Conservation (phyloP, 2,113 vertebrate genomes). For the Urocitellus parryii region DNA sequence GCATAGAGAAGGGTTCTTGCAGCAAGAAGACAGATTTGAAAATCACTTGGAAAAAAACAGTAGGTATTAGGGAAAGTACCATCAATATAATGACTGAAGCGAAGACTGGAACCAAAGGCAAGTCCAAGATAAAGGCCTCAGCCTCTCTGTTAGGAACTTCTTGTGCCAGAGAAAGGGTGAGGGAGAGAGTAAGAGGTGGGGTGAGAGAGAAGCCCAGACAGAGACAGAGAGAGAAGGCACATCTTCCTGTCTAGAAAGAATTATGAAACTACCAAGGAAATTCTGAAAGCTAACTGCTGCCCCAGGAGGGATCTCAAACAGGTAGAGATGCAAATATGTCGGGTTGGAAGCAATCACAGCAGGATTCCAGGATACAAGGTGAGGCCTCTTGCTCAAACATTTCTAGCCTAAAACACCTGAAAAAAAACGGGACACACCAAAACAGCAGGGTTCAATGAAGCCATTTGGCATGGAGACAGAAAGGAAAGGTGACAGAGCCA, state of each 20-base stretch:
- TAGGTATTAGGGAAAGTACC: not conserved
- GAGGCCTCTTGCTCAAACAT: not conserved
- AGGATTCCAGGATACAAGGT: not conserved
- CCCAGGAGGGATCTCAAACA: not conserved
- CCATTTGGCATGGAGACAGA: not conserved
- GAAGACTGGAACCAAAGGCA: not conserved
- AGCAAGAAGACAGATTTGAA: not conserved
- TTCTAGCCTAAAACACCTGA: not conserved
- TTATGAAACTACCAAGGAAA: not conserved
- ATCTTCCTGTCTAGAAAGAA: not conserved
- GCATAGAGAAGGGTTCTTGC: not conserved
- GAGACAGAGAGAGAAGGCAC: not conserved
- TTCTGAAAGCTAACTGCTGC: not conserved
- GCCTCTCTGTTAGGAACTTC: not conserved
- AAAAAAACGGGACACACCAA: not conserved
- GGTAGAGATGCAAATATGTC: not conserved
- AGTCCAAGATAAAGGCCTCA: not conserved
- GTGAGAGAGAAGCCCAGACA: no score
- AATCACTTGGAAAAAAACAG: not conserved
- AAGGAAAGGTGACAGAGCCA: not conserved
- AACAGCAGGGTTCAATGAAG: not conserved
- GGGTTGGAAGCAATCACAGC: not conserved
- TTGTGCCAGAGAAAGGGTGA: not conserved
- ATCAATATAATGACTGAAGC: not conserved
- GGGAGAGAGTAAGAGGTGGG: not conserved